Conservation (phyloP, 2,888 invertebrate species). For the Euplagia quadripunctaria region DNA sequence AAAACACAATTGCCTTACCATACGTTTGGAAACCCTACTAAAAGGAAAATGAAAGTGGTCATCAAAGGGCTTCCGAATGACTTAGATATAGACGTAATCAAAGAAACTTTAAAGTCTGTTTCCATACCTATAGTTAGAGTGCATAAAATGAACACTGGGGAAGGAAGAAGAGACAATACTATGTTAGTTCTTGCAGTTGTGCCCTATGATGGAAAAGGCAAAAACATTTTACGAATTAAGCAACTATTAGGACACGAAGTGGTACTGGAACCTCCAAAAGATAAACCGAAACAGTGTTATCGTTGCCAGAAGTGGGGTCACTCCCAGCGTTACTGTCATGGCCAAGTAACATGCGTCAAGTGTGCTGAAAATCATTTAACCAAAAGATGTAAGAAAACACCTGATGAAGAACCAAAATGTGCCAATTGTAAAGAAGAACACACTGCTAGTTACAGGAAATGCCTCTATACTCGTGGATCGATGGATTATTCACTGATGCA, state of each 20-base stretch:
- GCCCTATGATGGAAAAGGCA: slow-evolving; percentile 60
- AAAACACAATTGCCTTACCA: slow-evolving; percentile 67
- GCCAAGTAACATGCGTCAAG: slow-evolving; percentile 70
- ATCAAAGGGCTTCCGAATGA: slow-evolving; percentile 67
- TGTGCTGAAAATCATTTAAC: slow-evolving; percentile 73
- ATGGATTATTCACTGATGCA: slow-evolving; percentile 38
- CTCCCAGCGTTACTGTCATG: slow-evolving; percentile 71
- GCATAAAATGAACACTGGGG: slow-evolving; percentile 66
- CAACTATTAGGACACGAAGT: slow-evolving; percentile 63
- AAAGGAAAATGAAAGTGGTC: slow-evolving; percentile 70
- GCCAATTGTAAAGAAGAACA: slow-evolving; percentile 70
- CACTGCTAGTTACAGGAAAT: slow-evolving; percentile 68
- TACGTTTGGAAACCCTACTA: slow-evolving; percentile 67
- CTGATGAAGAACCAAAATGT: slow-evolving; percentile 64
- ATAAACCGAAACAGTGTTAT: slow-evolving; percentile 70
- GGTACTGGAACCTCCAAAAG: slow-evolving; percentile 64
- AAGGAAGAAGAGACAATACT: slow-evolving; percentile 48
- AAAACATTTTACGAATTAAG: slow-evolving; percentile 57
- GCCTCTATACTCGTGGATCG: slow-evolving; percentile 58
- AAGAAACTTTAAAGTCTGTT: slow-evolving; percentile 58
- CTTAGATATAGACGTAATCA: slow-evolving; percentile 57
- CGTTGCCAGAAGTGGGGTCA: slow-evolving; percentile 81
- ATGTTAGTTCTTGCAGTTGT: slow-evolving; percentile 65
- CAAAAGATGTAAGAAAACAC: slow-evolving; percentile 62
- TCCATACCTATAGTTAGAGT: slow-evolving; percentile 66